These are phyloP conservation scores for Yponomeuta plumbellus DNA, from an alignment of 2,888 invertebrate species.

Conservation along the genomic window DNA sequence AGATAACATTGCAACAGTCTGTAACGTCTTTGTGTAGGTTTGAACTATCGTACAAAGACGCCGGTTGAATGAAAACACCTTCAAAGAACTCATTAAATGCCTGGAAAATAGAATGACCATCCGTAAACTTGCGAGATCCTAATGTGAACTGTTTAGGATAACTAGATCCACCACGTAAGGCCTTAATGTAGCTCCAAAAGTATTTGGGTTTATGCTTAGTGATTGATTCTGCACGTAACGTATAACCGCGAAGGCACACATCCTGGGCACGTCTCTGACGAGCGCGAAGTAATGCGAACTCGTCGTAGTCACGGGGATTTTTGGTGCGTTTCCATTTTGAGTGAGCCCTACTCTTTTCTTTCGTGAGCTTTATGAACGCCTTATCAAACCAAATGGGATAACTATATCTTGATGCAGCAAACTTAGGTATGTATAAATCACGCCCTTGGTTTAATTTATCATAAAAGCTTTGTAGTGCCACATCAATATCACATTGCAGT, in stretches of 20 bases:
- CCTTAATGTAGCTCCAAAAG: constrained; percentile 9
- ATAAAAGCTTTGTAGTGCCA: not conserved
- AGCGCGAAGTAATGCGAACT: constrained; percentile 8
- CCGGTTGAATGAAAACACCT: constrained; percentile 4
- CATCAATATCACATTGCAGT: not conserved
- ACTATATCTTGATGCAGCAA: too few relatives aligned
- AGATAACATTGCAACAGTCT: not conserved
- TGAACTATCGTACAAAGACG: not conserved
- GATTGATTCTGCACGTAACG: not conserved
- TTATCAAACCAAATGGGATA: too few relatives aligned
- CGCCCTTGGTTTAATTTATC: too few relatives aligned
- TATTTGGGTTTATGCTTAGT: not conserved
- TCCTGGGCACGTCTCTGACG: constrained; percentile 6
- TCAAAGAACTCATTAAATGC: constrained; percentile 10
- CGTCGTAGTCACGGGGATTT: constrained; percentile 6
- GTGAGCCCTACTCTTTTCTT: not conserved
- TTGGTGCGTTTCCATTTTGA: constrained; percentile 7
- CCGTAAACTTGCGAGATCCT: not conserved
- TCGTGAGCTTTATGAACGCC: too few relatives aligned
- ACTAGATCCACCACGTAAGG: constrained; percentile 2
- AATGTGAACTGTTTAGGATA: constrained; percentile 3
- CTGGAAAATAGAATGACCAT: not conserved
- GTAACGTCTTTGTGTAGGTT: not conserved
- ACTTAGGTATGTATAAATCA: too few relatives aligned
- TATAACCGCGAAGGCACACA: too few relatives aligned